Conservation (phyloP, 2,888 invertebrate genomes). For the Acleris sparsana region DNA sequence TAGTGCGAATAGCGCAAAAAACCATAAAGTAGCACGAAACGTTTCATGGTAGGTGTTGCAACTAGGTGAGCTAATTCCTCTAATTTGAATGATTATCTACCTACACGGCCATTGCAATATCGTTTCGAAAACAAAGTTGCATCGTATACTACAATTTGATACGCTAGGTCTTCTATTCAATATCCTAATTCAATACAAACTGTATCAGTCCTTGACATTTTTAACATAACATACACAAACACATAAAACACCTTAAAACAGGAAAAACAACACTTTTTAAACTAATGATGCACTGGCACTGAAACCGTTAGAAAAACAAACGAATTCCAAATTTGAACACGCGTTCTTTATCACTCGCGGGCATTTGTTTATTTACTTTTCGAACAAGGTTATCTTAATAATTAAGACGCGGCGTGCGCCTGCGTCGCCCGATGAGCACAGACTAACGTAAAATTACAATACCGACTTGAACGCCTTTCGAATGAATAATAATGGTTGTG, state of each 20-base stretch:
- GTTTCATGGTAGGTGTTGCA: not conserved
- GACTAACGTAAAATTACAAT: slow-evolving; percentile 3
- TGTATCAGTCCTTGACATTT: too few species aligned
- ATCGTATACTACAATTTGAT: not conserved
- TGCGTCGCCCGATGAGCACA: not conserved
- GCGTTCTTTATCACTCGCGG: slow-evolving; percentile 29
- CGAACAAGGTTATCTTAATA: slow-evolving; percentile 26
- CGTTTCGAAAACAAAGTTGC: slow-evolving; percentile 11
- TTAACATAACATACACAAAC: too few species aligned
- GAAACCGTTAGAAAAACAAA: slow-evolving; percentile 22
- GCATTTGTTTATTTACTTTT: slow-evolving; percentile 36
- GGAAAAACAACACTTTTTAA: not conserved
- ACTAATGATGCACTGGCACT: slow-evolving; percentile 14
- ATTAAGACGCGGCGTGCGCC: slow-evolving; percentile 1
- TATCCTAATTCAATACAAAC: not conserved
- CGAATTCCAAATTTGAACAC: slow-evolving; percentile 24
- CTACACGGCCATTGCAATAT: slow-evolving; percentile 7
- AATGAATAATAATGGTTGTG: not conserved
- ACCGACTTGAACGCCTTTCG: slow-evolving; percentile 1
- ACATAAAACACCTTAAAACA: not conserved
- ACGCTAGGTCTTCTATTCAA: slow-evolving; percentile 14
- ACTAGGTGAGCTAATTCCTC: not conserved
- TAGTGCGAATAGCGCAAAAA: too few species aligned
- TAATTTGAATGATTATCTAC: slow-evolving; percentile 15
- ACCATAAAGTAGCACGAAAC: not conserved